These are phyloP conservation scores for Tortricodes alternella DNA, from an alignment of 2,888 invertebrate species.

Conservation along the genomic window DNA sequence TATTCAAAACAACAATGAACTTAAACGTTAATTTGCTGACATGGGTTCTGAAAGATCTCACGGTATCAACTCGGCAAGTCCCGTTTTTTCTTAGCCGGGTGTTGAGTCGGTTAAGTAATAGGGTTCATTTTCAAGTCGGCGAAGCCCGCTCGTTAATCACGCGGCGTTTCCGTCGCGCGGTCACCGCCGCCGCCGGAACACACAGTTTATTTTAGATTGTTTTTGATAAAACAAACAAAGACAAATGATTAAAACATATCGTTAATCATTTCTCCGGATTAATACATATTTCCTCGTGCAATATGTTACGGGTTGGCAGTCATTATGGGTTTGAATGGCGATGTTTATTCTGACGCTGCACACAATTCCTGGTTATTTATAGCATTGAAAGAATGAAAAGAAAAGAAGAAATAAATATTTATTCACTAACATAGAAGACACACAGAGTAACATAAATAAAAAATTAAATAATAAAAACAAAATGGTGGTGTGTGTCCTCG, in stretches of 20 bases:
- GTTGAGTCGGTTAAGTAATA: conserved; percentile 72
- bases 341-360: neutral
- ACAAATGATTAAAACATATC: conserved; percentile 67
- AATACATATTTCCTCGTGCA: conserved; percentile 55
- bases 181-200: conserved; percentile 70
- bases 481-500: too few relatives aligned
- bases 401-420: too few relatives aligned
- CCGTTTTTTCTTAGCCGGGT: conserved; percentile 54
- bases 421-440: neutral
- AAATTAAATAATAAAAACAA: too few relatives aligned
- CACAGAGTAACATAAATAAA: neutral
- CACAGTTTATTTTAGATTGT: conserved; percentile 76
- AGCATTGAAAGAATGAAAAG: neutral
- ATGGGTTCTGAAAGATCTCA: conserved; percentile 24
- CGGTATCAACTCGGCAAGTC: conserved; percentile 34
- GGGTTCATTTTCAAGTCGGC: conserved; percentile 73
- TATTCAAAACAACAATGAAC: too few relatives aligned
- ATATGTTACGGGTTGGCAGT: conserved; percentile 32
- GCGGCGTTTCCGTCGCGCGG: conserved; percentile 55
- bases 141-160: conserved; percentile 73
- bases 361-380: neutral
- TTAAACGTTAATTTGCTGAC: conserved; percentile 15
- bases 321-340: conserved; percentile 7
- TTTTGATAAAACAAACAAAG: conserved; percentile 78
- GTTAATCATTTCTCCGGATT: conserved; percentile 66